Evolutionary conservation across 2,113 vertebrate genomes (phyloP), one percentile per base, ranked within the genome.

Genomic region (Rhinolophus sinicus): DNA sequence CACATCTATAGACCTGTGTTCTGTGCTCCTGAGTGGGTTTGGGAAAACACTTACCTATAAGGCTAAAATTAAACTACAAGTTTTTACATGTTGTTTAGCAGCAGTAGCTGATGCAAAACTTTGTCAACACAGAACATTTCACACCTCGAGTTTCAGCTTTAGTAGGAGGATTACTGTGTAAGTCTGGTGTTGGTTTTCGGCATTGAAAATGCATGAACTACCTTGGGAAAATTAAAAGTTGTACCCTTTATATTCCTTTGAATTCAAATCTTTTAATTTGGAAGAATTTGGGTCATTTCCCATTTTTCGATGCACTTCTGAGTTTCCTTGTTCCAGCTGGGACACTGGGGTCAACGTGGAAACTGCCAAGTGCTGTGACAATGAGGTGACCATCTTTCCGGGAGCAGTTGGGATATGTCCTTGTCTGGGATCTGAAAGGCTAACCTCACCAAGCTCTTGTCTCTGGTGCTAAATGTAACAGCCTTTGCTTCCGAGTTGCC

Each of bases 11-110:
- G 47, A 50, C 58, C 90, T 56, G 65, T 64, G 80, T 88, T 81
- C 94, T 58, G n/a, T 35, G 47, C 44, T 85, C 47, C 88, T 26
- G 33, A 67, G n/a, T 52, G 72, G 77, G 38, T 83, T 84, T 47
- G 65, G 50, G 56, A 93, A 93, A 85, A 56, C 82, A 22, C 47
- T 90, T 65, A 93, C 56, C 94, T 96, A 44, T 69, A 38, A 95
- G 97, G 85, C 90, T 96, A 95, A 97, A 96, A 96, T 94, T 97
- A 95, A 97, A 78, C 5, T n/a, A 11, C 95, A 76, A 14, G 94
- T 94, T 97, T 88, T 96, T 91, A 78, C 95, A 73, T 47, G 97
- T 15, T 89, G 85, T 62, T 90, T 54, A 65, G 44, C 0, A 1
- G 88, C 93, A 93, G 88, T 65, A 65, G 87, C 89, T 94, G 96